These are phyloP conservation scores for Telmatherina bonti DNA, from an alignment of 2,797 vertebrate species.

Conservation along the genomic window DNA sequence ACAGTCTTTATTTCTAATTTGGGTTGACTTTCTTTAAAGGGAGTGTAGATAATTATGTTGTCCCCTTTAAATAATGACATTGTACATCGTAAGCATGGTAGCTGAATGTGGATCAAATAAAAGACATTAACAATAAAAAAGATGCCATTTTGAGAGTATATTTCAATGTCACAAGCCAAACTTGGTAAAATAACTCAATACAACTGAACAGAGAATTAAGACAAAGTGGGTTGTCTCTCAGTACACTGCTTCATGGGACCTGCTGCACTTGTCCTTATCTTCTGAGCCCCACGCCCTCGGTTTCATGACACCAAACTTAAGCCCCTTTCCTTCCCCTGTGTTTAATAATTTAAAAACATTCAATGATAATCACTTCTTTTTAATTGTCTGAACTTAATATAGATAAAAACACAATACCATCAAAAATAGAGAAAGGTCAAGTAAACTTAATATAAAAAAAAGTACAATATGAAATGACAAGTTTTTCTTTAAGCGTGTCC, in stretches of 20 bases:
- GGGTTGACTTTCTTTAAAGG: constrained; percentile 76
- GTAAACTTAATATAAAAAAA: constrained; percentile 61
- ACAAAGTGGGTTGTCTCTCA: constrained; percentile 69
- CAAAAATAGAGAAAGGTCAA: constrained; percentile 72
- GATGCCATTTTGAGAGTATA: constrained; percentile 85
- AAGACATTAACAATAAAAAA: constrained; percentile 85
- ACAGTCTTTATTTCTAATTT: constrained; percentile 70
- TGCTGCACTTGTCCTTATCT: constrained; percentile 40
- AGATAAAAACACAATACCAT: constrained; percentile 80
- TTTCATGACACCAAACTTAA: constrained; percentile 52
- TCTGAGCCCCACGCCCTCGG: constrained; percentile 52
- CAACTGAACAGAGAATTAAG: constrained; percentile 76
- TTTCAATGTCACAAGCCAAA: constrained; percentile 81
- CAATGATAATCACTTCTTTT: constrained; percentile 63
- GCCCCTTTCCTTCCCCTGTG: constrained; percentile 49
- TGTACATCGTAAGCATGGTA: constrained; percentile 81
- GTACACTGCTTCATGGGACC: constrained; percentile 61
- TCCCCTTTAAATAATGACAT: constrained; percentile 85
- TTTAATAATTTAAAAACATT: constrained; percentile 81
- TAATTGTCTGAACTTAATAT: constrained; percentile 69
- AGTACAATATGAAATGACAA: constrained; percentile 73
- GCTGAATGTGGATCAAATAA: constrained; percentile 88
- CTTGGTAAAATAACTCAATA: constrained; percentile 75
- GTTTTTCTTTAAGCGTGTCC: constrained; percentile 57
- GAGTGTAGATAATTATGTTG: constrained; percentile 85